Base-by-base conservation (phyloP, 2,797 vertebrate species). In the Pterois miles region DNA sequence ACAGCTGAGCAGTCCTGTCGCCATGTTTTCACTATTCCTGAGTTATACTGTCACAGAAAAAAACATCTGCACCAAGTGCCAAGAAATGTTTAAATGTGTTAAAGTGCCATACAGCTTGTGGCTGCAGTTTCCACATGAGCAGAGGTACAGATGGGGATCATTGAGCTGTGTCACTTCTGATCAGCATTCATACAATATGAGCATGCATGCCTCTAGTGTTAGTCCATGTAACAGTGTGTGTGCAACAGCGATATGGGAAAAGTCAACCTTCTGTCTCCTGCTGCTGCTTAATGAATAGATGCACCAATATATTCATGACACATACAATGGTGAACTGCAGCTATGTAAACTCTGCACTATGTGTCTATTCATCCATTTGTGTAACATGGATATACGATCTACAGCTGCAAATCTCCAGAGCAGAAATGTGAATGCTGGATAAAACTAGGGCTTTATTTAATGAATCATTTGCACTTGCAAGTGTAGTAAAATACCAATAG, bases 121-220 rank as follows among this genome's bases (percentile, higher is more conserved):
- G 74, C 74, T 70, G 52, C 65, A 50, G 52, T 59, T 86, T 86
- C 59, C 76, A 83, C 65, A 60, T 53, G 62, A 59, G 20, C 11
- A 25, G 70, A 81, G 60, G 76, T 81, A 85, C 65, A 74, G 79
- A 80, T 52, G 40, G 31, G 73, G 59, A 71, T 77, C 72, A 36
- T 1, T 81, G 83, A 86, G 60, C 79, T 29, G 75, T 81, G 81
- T 87, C 78, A 53, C 76, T 83, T 67, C 59, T 77, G 63, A 84
- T 84, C 81, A 86, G 71, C 64, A 33, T 48, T 62, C 54, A 62
- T 67, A 34, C 58, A 68, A 66, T 40, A 12, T 25, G 20, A 71
- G 76, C 59, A 46, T 48, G 27, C 52, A 53, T 23, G 22, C 6
- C 20, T 27, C 36, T 8, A 9, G 20, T 23, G 18, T 38, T 22